Evolutionary conservation across 2,113 vertebrate species (phyloP), one percentile per base, ranked within the genome.

Genomic region (Morone saxatilis): DNA sequence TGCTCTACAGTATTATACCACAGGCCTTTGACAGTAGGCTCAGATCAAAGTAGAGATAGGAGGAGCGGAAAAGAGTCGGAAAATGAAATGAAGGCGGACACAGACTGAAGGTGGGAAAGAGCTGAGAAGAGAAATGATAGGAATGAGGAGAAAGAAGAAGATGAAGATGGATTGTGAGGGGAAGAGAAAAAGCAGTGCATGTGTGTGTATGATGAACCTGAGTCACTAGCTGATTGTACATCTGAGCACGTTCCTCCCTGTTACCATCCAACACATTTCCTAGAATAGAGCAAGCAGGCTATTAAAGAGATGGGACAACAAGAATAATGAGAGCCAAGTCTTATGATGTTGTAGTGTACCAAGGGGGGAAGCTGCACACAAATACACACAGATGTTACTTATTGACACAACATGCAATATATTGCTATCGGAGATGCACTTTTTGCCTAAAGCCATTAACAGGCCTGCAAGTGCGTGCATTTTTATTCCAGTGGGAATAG

Each of bases 171-270:
- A 74, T 20, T 59, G 48, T 31, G 71, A 50, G 57, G 74, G 66
- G 38, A 53, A 38, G 61, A 31, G 40, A 25, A n/a, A n/a, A 73
- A 41, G 16, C 1, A 6, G 53, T 36, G 68, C 11, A 4, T 20
- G 65, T 45, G 62, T 74, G 57, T n/a, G 53, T 1, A 4, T 56
- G 73, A 76, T 68, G 45, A 84, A 81, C 60, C 54, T 71, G 53
- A 71, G 77, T 73, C 86, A 76, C 67, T 4, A 19, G 59, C 72
- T 90, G 78, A 87, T 83, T 87, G 84, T 81, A 71, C 71, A 71
- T 85, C 81, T 6, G 20, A 83, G 86, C 81, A 88, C 65, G 72
- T 85, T 76, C 56, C 80, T 76, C 53, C 22, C 65, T 53, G 77
- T 67, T 80, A 41, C 71, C 75, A 73, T 78, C 71, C 70, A 79